phyloP scores from a whole-genome alignment of 2,113 vertebrate species.

The Nerophis lumbriciformis region DNA sequence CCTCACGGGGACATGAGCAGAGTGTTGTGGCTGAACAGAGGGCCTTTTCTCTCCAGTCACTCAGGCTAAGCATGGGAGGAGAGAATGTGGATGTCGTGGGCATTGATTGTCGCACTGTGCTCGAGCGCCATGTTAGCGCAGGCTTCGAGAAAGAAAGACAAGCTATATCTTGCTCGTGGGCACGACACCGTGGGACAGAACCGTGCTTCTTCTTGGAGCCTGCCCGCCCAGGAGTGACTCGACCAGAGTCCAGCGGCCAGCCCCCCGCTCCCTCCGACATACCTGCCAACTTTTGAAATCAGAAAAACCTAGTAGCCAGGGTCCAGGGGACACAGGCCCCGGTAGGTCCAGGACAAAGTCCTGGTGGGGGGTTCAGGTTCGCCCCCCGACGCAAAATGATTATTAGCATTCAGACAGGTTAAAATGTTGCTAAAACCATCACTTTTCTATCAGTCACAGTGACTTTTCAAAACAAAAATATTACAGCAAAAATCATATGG shows the following conservation, averaged over 20 bases:
- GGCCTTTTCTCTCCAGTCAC: constrained; percentile 82
- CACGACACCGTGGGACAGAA: constrained; percentile 57
- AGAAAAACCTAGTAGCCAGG: too few species aligned
- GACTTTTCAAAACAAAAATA: too few species aligned
- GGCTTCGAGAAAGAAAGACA: constrained; percentile 62
- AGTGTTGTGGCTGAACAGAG: constrained; percentile 72
- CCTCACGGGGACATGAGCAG: constrained; percentile 71
- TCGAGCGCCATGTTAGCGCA: constrained; percentile 56
- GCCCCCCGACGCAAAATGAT: too few species aligned
- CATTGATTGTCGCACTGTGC: constrained; percentile 53
- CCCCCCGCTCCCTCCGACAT: constrained; percentile 37
- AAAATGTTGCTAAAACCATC: too few species aligned
- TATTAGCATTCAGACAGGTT: too few species aligned
- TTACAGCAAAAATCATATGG: too few species aligned
- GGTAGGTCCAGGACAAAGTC: too few species aligned
- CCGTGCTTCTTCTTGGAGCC: constrained; percentile 53
- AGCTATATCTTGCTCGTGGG: constrained; percentile 65
- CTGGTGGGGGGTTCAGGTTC: too few species aligned
- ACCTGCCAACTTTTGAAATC: too few species aligned
- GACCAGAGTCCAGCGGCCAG: constrained; percentile 53
- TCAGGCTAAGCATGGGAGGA: constrained; percentile 76
- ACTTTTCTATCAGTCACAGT: too few species aligned
- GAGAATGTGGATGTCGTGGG: constrained; percentile 55
- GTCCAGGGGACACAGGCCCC: too few species aligned
- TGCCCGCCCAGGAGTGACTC: constrained; percentile 56